Percentiles rank a stretch among this genome's conserved stretches.
These are phyloP conservation scores for Mionectes olivaceus DNA, from an alignment of 2,797 vertebrate genomes.

Conservation along the genomic window DNA sequence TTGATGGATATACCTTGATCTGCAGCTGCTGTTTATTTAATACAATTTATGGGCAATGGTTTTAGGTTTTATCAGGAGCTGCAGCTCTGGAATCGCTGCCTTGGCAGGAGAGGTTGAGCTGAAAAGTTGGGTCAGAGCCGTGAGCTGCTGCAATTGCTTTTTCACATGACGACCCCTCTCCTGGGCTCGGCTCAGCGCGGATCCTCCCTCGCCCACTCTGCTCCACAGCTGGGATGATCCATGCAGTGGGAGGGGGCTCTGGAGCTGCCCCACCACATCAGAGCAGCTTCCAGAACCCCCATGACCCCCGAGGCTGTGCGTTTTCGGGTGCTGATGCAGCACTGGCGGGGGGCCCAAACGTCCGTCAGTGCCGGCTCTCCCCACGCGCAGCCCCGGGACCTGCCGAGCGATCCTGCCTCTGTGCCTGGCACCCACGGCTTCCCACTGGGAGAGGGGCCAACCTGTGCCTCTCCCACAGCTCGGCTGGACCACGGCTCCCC, in stretches of 20 bases:
- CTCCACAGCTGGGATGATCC: not conserved
- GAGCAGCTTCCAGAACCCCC: not conserved
- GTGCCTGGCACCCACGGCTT: not conserved
- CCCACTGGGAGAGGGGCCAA: not conserved
- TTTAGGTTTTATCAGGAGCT: conserved; percentile 73
- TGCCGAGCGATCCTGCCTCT: not conserved
- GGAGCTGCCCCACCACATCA: not conserved
- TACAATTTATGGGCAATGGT: conserved; percentile 66
- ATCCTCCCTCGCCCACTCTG: not conserved
- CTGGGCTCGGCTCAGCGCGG: not conserved
- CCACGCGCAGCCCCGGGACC: rapidly evolving
- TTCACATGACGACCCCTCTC: not conserved
- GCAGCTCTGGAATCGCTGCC: conserved; percentile 59
- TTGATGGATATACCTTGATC: conserved; percentile 71
- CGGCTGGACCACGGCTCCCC: rapidly evolving
- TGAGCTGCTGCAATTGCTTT: conserved; percentile 9
- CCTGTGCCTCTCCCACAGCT: not conserved
- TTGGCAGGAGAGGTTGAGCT: conserved; percentile 51
- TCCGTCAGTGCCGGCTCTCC: not conserved
- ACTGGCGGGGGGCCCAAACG: not conserved
- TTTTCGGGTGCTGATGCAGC: not conserved
- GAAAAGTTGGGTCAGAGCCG: conserved; percentile 28
- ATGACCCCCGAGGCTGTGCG: not conserved
- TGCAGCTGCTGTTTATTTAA: conserved; percentile 73
- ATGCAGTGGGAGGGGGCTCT: not conserved